Evolutionary conservation across 2,113 vertebrate genomes (phyloP).

Genomic region (Clarias gariepinus): DNA sequence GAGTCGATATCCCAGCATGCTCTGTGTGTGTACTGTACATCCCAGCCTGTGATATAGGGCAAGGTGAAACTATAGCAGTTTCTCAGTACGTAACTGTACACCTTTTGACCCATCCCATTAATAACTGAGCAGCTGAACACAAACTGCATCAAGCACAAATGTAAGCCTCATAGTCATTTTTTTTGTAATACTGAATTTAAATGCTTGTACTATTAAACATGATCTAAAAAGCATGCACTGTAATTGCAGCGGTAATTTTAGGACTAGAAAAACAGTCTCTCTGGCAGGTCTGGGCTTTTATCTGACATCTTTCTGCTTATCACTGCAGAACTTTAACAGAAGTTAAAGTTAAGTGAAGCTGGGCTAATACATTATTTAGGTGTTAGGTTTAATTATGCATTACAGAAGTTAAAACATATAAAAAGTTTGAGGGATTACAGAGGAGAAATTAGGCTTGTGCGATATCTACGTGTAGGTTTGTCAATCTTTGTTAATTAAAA

Average conservation of each 20-base stretch:
- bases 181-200: neutral
- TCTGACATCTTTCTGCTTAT: neutral
- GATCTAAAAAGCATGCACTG: neutral
- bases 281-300: neutral
- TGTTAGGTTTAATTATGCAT: neutral
- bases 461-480: neutral
- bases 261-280: neutral
- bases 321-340: neutral
- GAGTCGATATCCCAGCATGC: slow-evolving; percentile 48
- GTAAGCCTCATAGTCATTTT: neutral
- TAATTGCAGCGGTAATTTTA: neutral
- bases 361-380: neutral
- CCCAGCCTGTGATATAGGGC: slow-evolving; percentile 26
- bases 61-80: neutral
- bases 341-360: neutral
- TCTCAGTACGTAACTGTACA: neutral
- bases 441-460: neutral
- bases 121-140: neutral
- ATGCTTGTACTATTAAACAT: neutral
- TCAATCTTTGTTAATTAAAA: neutral
- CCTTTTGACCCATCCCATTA: neutral
- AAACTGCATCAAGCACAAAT: neutral
- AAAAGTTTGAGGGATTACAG: neutral
- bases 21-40: slow-evolving; percentile 21
- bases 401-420: neutral